Conservation (phyloP, 2,797 vertebrate genomes). For the Centroberyx gerrardi region DNA sequence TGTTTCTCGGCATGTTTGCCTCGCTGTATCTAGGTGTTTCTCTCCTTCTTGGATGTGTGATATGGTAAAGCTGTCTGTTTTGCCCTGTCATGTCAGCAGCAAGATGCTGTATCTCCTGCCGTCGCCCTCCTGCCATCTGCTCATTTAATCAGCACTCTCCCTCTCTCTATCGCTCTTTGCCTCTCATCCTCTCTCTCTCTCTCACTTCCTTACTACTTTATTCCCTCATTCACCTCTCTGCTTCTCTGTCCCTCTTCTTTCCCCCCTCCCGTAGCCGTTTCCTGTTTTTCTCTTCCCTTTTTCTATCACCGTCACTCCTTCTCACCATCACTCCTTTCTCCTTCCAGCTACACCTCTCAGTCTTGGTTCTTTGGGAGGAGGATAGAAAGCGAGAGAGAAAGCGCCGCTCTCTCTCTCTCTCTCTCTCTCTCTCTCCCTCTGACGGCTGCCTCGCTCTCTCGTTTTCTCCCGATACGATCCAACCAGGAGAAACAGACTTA, state of each 20-base stretch:
- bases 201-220: slow-evolving; percentile 1
- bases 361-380: slow-evolving; percentile 45
- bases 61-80: slow-evolving; percentile 8
- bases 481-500: slow-evolving; percentile 30
- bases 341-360: slow-evolving; percentile 64
- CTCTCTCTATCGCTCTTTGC: slow-evolving; percentile 24
- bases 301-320: slow-evolving; percentile 52
- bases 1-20: not conserved
- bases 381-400: slow-evolving; percentile 51
- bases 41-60: not conserved
- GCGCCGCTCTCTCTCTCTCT: slow-evolving; percentile 33
- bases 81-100: slow-evolving; percentile 2
- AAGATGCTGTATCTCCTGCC: not conserved
- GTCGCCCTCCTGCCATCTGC: slow-evolving; percentile 5
- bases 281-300: slow-evolving; percentile 52
- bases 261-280: slow-evolving; percentile 41
- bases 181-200: slow-evolving; percentile 6
- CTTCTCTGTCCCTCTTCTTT: slow-evolving; percentile 28
- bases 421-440: slow-evolving; percentile 29
- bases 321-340: slow-evolving; percentile 51
- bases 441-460: slow-evolving; percentile 19
- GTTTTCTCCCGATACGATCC: slow-evolving; percentile 56
- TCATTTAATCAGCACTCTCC: slow-evolving; percentile 5
- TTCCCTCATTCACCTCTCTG: slow-evolving; percentile 26
- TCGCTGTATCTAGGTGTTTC: not conserved